Percentiles rank a stretch among this genome's conserved stretches.
Evolutionary conservation across 2,797 vertebrate genomes (phyloP).

Genomic region (Peromyscus attwateri): DNA sequence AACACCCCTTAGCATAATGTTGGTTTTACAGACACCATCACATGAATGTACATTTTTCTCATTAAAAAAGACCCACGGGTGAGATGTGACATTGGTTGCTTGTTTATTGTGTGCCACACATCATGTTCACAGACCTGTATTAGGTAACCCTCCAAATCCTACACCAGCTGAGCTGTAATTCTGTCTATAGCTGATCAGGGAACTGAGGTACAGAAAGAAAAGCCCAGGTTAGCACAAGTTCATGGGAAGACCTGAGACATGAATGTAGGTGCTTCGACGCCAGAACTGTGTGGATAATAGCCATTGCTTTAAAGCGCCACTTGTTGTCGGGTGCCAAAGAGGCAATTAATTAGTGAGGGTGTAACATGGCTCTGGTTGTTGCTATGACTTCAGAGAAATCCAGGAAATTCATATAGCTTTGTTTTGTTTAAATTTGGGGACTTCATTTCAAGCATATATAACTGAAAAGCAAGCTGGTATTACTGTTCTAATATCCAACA

Average conservation of each 20-base stretch:
- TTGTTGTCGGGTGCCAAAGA: neutral
- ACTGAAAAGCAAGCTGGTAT: neutral
- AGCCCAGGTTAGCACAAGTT: neutral
- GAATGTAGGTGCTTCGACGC: neutral
- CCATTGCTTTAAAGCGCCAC: constrained; percentile 18
- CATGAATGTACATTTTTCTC: neutral
- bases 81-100: neutral
- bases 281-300: neutral
- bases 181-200: neutral
- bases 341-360: neutral
- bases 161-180: neutral
- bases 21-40: neutral
- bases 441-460: neutral
- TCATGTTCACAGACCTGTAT: neutral
- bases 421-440: neutral
- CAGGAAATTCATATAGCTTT: neutral
- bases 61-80: neutral
- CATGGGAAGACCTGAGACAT: neutral
- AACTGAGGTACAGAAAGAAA: neutral
- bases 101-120: neutral
- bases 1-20: neutral
- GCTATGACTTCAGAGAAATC: constrained; percentile 9
- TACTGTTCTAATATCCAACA: neutral
- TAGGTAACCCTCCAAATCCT: neutral
- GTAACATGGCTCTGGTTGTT: neutral